Conservation (phyloP, 1,140 invertebrate species). For the Olivierus martensii region DNA sequence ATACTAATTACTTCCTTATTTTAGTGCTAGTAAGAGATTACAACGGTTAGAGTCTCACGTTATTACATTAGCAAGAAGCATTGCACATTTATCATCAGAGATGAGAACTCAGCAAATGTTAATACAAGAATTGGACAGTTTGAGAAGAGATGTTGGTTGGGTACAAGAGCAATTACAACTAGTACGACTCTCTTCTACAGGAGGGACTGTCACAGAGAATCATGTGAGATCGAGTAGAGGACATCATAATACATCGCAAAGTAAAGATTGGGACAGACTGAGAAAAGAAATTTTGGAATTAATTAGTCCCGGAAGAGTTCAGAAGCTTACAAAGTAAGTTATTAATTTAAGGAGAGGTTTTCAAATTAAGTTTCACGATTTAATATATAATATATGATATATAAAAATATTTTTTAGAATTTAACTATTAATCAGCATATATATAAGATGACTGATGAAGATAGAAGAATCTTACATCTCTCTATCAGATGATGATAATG, state of each 20-base stretch:
- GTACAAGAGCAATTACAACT: conserved; percentile 44
- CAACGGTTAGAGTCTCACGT: conserved; percentile 82
- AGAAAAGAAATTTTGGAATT: conserved; percentile 33
- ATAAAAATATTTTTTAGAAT: conserved; percentile 4
- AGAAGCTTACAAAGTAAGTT: conserved; percentile 35
- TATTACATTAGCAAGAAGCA: conserved; percentile 74
- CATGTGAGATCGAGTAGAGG: not conserved
- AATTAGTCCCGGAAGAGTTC: conserved; percentile 51
- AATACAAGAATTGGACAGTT: conserved; percentile 77
- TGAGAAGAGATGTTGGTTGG: conserved; percentile 65
- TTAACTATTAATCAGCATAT: no score
- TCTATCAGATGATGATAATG: no score
- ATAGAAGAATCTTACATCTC: no score
- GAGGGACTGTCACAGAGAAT: not conserved
- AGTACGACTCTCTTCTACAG: conserved; percentile 15
- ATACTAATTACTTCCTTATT: not conserved
- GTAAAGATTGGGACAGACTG: conserved; percentile 26
- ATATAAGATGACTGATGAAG: no score
- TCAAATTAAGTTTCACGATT: no score
- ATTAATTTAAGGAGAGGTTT: no score
- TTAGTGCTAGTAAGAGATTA: conserved; percentile 64
- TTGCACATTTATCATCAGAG: conserved; percentile 84
- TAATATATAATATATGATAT: not conserved
- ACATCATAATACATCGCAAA: not conserved
- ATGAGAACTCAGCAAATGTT: conserved; percentile 80